phyloP scores from a whole-genome alignment of 2,797 vertebrate species.

The Carduelis carduelis region DNA sequence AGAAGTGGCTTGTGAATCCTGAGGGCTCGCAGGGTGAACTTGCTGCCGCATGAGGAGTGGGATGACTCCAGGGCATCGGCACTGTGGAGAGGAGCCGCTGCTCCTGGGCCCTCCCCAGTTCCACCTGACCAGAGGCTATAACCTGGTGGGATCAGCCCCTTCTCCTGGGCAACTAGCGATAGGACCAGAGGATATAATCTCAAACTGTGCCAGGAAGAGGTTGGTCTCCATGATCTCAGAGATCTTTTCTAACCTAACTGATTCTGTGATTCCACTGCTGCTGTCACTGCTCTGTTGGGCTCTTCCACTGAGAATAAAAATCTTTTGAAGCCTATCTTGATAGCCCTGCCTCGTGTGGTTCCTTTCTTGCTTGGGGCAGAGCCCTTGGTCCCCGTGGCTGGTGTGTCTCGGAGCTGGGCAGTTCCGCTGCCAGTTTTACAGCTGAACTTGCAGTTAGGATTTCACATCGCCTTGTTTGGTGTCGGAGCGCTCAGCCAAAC shows the following conservation, averaged over 20 bases:
- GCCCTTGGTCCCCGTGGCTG: neutral
- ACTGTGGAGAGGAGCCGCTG: neutral
- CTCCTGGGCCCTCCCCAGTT: fast-evolving
- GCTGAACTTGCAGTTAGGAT: neutral
- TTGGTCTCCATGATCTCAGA: fast-evolving
- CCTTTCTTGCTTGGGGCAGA: too few relatives aligned
- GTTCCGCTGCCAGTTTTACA: neutral
- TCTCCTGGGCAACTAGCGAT: neutral
- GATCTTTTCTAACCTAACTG: neutral
- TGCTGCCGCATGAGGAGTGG: fast-evolving
- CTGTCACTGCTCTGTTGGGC: neutral
- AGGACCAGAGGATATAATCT: neutral
- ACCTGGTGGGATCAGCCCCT: neutral
- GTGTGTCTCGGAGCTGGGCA: neutral
- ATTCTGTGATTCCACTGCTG: neutral
- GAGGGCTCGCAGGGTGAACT: fast-evolving
- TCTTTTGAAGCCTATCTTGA: fast-evolving
- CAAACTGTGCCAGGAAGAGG: too few relatives aligned
- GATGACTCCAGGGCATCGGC: fast-evolving
- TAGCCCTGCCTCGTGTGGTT: fast-evolving
- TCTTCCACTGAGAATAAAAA: neutral
- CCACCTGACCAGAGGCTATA: neutral
- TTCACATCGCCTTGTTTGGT: neutral
- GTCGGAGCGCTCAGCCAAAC: neutral
- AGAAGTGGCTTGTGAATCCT: fast-evolving